These are phyloP conservation scores for Nansenia antarctica DNA, from an alignment of 2,113 vertebrate genomes.

Conservation along the genomic window DNA sequence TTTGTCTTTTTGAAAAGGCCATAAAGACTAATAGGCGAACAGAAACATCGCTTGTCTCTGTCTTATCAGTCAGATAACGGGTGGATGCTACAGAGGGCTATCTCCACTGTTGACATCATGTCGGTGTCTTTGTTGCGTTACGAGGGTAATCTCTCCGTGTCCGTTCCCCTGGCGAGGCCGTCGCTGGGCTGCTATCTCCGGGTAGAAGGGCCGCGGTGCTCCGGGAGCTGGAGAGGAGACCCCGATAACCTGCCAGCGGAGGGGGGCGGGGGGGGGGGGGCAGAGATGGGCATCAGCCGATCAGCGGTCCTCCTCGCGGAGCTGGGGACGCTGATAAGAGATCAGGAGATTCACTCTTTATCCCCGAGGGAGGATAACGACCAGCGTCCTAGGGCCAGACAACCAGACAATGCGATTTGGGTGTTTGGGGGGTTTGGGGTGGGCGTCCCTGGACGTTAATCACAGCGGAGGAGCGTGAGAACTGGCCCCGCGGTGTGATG, in stretches of 20 bases:
- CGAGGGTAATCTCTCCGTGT: slow-evolving; percentile 44
- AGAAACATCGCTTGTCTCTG: too few species aligned
- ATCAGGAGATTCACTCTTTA: slow-evolving; percentile 50
- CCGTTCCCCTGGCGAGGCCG: slow-evolving; percentile 27
- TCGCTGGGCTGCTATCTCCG: slow-evolving; percentile 31
- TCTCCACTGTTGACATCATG: not conserved
- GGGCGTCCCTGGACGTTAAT: slow-evolving; percentile 64
- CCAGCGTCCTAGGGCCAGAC: slow-evolving; percentile 39
- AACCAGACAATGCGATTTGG: slow-evolving; percentile 18
- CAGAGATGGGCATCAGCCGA: slow-evolving; percentile 36
- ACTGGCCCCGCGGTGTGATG: slow-evolving; percentile 40
- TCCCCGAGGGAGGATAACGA: slow-evolving; percentile 19
- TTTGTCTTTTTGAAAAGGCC: too few species aligned
- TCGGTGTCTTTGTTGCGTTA: not conserved
- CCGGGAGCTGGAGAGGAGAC: slow-evolving; percentile 10
- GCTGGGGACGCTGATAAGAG: slow-evolving; percentile 75
- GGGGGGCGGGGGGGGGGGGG: too few species aligned
- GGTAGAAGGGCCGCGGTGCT: slow-evolving; percentile 26
- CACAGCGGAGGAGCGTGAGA: slow-evolving; percentile 63
- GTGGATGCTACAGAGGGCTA: not conserved
- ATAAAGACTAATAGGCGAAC: too few species aligned
- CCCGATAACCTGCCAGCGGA: slow-evolving; percentile 21
- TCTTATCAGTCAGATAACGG: too few species aligned
- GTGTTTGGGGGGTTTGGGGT: slow-evolving; percentile 11
- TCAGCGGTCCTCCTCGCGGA: slow-evolving; percentile 42